Conservation (phyloP, 2,113 vertebrate species). For the Larimichthys crocea region DNA sequence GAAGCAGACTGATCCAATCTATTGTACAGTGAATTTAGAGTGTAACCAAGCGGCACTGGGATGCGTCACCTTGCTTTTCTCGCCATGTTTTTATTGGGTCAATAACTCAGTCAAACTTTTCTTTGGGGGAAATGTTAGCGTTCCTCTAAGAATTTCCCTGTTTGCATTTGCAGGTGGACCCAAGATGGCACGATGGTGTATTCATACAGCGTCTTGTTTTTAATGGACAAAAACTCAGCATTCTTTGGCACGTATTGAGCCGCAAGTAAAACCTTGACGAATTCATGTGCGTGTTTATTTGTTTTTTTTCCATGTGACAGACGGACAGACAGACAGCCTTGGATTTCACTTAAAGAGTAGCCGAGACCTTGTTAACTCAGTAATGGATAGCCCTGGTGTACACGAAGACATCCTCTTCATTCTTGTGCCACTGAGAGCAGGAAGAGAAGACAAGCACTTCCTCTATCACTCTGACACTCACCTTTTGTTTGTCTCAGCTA, state of each 20-base stretch:
- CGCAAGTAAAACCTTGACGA: slow-evolving; percentile 29
- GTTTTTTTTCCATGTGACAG: slow-evolving; percentile 67
- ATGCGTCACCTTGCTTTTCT: slow-evolving; percentile 19
- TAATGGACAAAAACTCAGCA: slow-evolving; percentile 50
- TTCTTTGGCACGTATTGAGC: slow-evolving; percentile 50
- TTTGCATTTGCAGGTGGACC: slow-evolving; percentile 67
- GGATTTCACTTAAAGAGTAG: slow-evolving; percentile 69
- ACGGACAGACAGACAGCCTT: slow-evolving; percentile 59
- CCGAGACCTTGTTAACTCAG: slow-evolving; percentile 73
- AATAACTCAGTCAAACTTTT: slow-evolving; percentile 40
- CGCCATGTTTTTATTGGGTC: slow-evolving; percentile 27
- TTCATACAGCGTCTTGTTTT: slow-evolving; percentile 58
- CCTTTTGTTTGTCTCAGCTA: slow-evolving; percentile 84
- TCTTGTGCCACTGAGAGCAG: slow-evolving; percentile 78
- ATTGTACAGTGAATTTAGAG: background rate
- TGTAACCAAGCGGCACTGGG: slow-evolving; percentile 6
- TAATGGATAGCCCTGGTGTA: slow-evolving; percentile 83
- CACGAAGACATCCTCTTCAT: slow-evolving; percentile 77
- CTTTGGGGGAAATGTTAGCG: slow-evolving; percentile 39
- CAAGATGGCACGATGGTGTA: slow-evolving; percentile 40
- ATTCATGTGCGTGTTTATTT: slow-evolving; percentile 73
- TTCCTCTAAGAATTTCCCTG: slow-evolving; percentile 35
- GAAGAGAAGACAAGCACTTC: slow-evolving; percentile 84
- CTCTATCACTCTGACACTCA: slow-evolving; percentile 73
- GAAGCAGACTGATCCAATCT: background rate